These are phyloP conservation scores for Herminia tarsipennalis DNA, from an alignment of 2,888 invertebrate genomes.

Conservation along the genomic window DNA sequence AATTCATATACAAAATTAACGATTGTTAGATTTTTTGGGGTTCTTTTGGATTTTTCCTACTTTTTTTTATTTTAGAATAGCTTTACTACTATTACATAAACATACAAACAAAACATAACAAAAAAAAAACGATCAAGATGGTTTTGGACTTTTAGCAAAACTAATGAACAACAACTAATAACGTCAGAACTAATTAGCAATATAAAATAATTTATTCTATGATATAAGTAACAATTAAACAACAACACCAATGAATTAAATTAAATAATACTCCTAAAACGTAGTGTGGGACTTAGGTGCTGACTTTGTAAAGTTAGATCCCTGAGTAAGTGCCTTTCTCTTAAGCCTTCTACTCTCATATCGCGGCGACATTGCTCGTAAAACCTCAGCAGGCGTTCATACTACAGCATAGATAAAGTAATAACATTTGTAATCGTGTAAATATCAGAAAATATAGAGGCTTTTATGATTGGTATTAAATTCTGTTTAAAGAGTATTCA, in stretches of 20 bases:
- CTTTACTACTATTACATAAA: too few relatives aligned
- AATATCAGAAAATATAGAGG: conserved; percentile 11
- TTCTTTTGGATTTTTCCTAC: too few relatives aligned
- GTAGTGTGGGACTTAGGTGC: conserved; percentile 8
- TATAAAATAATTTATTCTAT: too few relatives aligned
- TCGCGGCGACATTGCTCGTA: conserved; percentile 44
- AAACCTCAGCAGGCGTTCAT: conserved; percentile 46
- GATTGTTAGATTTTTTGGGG: too few relatives aligned
- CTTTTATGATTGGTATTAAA: conserved; percentile 9
- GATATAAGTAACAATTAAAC: not conserved
- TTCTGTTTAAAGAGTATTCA: conserved; percentile 3
- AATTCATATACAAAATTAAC: too few relatives aligned
- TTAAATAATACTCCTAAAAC: conserved; percentile 9
- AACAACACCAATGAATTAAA: conserved; percentile 3
- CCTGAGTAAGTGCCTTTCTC: conserved; percentile 33
- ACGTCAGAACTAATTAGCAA: too few relatives aligned
- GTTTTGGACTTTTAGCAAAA: too few relatives aligned
- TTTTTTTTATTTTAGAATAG: too few relatives aligned
- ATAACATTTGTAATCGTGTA: conserved; percentile 21
- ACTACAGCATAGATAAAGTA: conserved; percentile 17
- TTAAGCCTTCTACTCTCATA: conserved; percentile 32
- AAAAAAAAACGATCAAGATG: too few relatives aligned
- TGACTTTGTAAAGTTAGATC: conserved; percentile 30
- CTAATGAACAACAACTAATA: too few relatives aligned
- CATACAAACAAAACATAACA: too few relatives aligned